phyloP scores from a whole-genome alignment of 30 jellyfish, hydroid and myxozoan genomes.

The Turritopsis dohrnii region DNA sequence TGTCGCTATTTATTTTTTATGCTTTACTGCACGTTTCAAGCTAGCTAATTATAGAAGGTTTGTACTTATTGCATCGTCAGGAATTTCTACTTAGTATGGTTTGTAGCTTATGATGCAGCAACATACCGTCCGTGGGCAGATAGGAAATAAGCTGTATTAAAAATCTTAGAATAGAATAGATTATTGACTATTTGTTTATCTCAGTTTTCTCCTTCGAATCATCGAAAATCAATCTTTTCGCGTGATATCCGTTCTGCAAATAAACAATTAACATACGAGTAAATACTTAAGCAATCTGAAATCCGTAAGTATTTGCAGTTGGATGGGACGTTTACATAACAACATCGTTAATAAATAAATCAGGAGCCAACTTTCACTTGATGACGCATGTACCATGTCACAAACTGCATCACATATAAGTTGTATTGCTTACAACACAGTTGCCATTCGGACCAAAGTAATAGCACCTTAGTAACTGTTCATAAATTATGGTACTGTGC shows the following conservation, averaged over 20 bases:
- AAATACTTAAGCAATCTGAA: neutral
- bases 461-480: no score
- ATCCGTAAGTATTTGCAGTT: no score
- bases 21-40: neutral
- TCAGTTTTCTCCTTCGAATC: neutral
- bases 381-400: no score
- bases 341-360: no score
- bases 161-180: neutral
- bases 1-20: neutral
- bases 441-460: no score
- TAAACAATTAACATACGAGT: no score
- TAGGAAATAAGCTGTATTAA: neutral
- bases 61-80: no score
- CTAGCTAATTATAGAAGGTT: neutral
- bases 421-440: no score
- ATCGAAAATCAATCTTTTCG: neutral
- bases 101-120: neutral
- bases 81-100: neutral
- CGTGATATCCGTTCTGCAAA: neutral
- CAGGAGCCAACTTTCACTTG: no score
- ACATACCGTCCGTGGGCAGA: neutral
- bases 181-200: neutral
- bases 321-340: no score
- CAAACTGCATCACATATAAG: no score
- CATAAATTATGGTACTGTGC: no score